Evolutionary conservation across 2,113 vertebrate species (phyloP).

Genomic region (Bombycilla garrulus): DNA sequence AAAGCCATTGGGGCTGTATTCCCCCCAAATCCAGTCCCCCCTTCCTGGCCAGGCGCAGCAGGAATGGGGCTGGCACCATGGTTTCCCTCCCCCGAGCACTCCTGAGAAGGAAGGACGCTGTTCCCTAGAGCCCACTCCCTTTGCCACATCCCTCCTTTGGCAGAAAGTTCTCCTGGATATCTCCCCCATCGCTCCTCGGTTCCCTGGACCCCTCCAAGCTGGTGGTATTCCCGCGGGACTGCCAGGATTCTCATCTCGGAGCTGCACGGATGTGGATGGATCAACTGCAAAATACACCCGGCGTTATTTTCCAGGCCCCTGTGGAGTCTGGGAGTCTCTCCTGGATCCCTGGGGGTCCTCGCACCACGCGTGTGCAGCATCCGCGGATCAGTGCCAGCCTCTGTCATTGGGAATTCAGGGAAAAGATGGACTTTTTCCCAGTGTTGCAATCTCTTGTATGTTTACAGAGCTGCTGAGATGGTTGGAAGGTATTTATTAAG

Average conservation of each 20-base stretch:
- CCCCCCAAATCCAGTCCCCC: conserved; percentile 12
- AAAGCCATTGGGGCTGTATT: conserved; percentile 65
- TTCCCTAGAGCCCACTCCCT: background rate
- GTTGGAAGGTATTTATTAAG: conserved; percentile 45
- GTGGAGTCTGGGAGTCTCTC: background rate
- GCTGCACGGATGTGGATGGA: background rate
- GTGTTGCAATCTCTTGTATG: conserved; percentile 53
- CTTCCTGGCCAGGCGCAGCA: background rate
- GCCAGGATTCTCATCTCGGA: conserved; percentile 7
- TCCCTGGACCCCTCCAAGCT: background rate
- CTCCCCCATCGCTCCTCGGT: background rate
- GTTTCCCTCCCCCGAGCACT: background rate
- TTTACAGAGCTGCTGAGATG: conserved; percentile 68
- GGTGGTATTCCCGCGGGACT: background rate
- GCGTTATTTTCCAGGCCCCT: background rate
- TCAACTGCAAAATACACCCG: background rate
- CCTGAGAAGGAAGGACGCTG: conserved; percentile 8
- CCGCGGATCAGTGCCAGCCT: background rate
- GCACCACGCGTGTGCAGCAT: background rate
- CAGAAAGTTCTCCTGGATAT: background rate
- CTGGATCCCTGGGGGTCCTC: background rate
- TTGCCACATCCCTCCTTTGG: background rate
- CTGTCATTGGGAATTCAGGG: conserved; percentile 20
- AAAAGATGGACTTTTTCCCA: conserved; percentile 27
- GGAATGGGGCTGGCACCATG: background rate